A percentile compares a stretch with the other conserved stretches of the same genome.
These are phyloP conservation scores for Drosophila cardini DNA, from an alignment of 1,140 invertebrate species.

Conservation along the genomic window DNA sequence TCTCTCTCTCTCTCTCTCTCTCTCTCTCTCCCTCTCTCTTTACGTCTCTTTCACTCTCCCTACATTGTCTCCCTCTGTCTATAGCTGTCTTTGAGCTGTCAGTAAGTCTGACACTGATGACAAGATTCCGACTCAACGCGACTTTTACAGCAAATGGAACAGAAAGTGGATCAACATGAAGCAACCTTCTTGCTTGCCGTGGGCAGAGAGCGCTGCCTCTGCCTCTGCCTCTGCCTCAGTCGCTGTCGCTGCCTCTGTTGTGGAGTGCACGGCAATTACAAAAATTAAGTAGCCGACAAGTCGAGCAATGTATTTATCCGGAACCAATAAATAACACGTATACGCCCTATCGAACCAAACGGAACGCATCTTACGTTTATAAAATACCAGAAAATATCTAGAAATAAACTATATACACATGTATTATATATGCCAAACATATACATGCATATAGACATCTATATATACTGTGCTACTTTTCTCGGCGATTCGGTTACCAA, in stretches of 20 bases:
- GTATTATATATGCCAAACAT: slow-evolving; percentile 4
- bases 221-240: not conserved
- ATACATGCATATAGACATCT: slow-evolving; percentile 2
- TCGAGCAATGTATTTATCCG: slow-evolving; percentile 60
- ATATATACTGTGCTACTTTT: slow-evolving; percentile 5
- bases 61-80: slow-evolving; percentile 4
- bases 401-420: not conserved
- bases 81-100: slow-evolving; percentile 29
- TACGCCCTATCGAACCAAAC: slow-evolving; percentile 39
- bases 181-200: slow-evolving; percentile 38
- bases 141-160: slow-evolving; percentile 17
- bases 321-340: slow-evolving; percentile 62
- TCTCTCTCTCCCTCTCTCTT: not conserved
- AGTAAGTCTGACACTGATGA: slow-evolving; percentile 58
- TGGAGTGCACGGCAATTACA: slow-evolving; percentile 49
- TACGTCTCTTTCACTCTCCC: slow-evolving; percentile 1
- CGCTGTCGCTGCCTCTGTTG: slow-evolving; percentile 2
- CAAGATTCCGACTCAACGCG: slow-evolving; percentile 30
- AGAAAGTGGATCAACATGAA: slow-evolving; percentile 48
- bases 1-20: not conserved
- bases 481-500: slow-evolving; percentile 1
- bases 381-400: slow-evolving; percentile 19
- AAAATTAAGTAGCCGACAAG: slow-evolving; percentile 62
- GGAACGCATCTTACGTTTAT: slow-evolving; percentile 13
- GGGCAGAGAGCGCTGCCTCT: slow-evolving; percentile 4